Evolutionary conservation across 2,113 vertebrate genomes (phyloP).

Genomic region (Grus americana): DNA sequence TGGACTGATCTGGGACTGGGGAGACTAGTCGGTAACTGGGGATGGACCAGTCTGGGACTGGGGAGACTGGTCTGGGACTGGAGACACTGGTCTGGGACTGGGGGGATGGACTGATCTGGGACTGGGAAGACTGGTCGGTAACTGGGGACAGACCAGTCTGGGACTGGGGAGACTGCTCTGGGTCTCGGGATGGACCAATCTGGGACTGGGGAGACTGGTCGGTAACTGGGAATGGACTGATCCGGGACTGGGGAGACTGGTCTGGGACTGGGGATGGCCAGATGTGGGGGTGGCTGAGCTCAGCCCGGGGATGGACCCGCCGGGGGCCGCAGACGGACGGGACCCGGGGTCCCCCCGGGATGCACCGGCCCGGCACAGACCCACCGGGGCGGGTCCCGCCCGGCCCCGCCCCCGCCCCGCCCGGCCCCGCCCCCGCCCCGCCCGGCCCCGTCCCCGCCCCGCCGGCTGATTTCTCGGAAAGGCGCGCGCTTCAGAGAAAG

Average conservation of each 20-base stretch:
- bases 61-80: not conserved
- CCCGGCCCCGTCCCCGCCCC: not conserved
- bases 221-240: accelerated
- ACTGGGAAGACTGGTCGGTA: no score
- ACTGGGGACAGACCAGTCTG: accelerated
- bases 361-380: no score
- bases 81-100: not conserved
- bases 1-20: not conserved
- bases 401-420: no score
- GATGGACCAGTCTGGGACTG: not conserved
- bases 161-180: not conserved
- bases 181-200: accelerated
- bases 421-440: not conserved
- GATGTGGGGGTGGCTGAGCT: not conserved
- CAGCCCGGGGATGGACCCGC: no score
- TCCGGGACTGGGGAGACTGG: no score
- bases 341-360: no score
- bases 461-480: conserved; percentile 22
- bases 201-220: not conserved
- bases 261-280: no score
- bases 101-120: accelerated
- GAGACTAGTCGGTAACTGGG: not conserved
- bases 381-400: no score
- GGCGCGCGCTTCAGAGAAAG: not conserved
- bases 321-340: no score